Conservation (phyloP, 2,113 vertebrate genomes). For the Bettongia penicillata region DNA sequence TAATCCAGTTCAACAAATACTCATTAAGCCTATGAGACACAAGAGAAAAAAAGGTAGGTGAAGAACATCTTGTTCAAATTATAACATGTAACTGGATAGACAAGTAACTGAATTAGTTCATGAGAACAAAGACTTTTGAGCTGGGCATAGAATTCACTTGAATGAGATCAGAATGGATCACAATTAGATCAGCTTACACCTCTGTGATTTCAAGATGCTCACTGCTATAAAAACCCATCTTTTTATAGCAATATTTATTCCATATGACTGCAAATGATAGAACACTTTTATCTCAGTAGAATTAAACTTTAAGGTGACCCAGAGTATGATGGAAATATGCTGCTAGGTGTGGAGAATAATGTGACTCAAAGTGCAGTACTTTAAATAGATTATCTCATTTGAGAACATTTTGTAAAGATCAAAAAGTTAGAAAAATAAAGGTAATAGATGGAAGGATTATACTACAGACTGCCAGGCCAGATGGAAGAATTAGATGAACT, state of each 20-base stretch:
- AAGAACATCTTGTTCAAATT: background rate
- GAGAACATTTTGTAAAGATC: background rate
- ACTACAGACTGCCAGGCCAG: background rate
- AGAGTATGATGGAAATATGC: background rate
- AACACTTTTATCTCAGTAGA: background rate
- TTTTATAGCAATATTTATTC: background rate
- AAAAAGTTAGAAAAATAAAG: background rate
- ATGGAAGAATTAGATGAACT: background rate
- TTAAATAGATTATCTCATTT: background rate
- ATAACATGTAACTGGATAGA: background rate
- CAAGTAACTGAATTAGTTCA: background rate
- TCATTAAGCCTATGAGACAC: background rate
- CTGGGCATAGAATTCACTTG: background rate
- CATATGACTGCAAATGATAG: background rate
- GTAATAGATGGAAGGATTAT: background rate
- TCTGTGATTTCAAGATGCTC: background rate
- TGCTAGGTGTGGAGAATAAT: background rate
- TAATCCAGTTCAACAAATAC: background rate
- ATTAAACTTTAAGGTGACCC: background rate
- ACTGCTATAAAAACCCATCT: background rate
- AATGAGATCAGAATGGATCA: background rate
- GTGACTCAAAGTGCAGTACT: background rate
- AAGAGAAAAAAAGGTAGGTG: background rate
- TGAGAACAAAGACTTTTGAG: background rate
- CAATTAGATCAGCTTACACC: background rate